Evolutionary conservation across 2,888 invertebrate genomes (phyloP).

Genomic region (Liodrosophila aerea): DNA sequence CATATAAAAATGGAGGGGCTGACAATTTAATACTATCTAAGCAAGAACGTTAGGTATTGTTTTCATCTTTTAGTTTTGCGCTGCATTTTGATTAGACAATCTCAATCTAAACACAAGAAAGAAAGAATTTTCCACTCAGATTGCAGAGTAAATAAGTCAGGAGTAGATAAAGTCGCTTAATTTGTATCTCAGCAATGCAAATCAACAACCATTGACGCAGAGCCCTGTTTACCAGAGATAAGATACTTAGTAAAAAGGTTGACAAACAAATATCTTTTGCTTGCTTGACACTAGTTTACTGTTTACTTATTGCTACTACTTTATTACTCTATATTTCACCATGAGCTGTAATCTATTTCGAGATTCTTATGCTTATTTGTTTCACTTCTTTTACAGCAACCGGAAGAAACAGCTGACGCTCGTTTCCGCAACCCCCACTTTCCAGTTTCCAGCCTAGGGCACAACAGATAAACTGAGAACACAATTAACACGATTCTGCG

Average conservation of each 20-base stretch:
- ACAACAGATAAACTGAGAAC: conserved; percentile 10
- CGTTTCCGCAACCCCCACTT: too few species aligned
- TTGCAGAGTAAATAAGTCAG: background rate
- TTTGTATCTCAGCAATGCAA: too few species aligned
- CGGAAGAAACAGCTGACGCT: background rate
- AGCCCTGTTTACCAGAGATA: too few species aligned
- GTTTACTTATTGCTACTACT: too few species aligned
- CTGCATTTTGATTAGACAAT: conserved; percentile 39
- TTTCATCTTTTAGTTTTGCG: conserved; percentile 19
- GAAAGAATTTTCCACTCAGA: conserved; percentile 38
- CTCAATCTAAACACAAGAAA: background rate
- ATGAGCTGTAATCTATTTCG: too few species aligned
- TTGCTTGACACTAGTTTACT: too few species aligned
- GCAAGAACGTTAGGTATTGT: conserved; percentile 33
- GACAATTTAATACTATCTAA: conserved; percentile 28
- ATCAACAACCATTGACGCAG: background rate
- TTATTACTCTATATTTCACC: too few species aligned
- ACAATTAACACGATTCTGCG: conserved; percentile 34
- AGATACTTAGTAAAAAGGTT: too few species aligned
- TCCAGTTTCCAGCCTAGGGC: conserved; percentile 1
- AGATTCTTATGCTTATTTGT: too few species aligned
- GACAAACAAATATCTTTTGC: too few species aligned
- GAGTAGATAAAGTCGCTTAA: too few species aligned
- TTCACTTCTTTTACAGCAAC: too few species aligned
- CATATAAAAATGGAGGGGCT: conserved; percentile 2